A percentile compares a stretch with the other conserved stretches of the same genome.
Evolutionary conservation across 2,888 invertebrate species (phyloP).

Genomic region (Tillus elongatus): DNA sequence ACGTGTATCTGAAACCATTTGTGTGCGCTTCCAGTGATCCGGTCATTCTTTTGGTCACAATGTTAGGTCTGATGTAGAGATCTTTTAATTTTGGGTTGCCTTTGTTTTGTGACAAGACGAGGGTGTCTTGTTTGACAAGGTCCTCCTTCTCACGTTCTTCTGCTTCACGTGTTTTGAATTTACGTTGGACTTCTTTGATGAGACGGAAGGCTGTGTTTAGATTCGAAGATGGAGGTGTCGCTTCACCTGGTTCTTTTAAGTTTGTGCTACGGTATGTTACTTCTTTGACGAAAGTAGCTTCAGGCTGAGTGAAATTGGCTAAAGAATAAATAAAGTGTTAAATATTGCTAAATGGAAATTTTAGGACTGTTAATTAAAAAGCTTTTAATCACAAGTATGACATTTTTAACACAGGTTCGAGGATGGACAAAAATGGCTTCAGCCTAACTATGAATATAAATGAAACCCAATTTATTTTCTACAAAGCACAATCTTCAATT

Average conservation of each 20-base stretch:
- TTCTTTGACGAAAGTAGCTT: constrained; percentile 97
- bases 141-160: constrained; percentile 98
- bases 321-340: too few relatives aligned
- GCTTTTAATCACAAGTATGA: too few relatives aligned
- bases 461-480: too few relatives aligned
- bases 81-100: constrained; percentile 97
- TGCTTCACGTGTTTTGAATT: constrained; percentile 95
- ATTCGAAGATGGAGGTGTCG: constrained; percentile 89
- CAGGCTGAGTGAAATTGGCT: constrained; percentile 83
- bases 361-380: too few relatives aligned
- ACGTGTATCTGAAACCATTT: constrained; percentile 95
- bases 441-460: too few relatives aligned
- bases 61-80: constrained; percentile 97
- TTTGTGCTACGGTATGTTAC: constrained; percentile 97
- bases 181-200: constrained; percentile 95
- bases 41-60: constrained; percentile 92
- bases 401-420: too few relatives aligned
- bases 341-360: too few relatives aligned
- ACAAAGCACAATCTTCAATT: too few relatives aligned
- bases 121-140: constrained; percentile 95
- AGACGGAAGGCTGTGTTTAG: constrained; percentile 93
- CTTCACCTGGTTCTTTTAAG: constrained; percentile 93
- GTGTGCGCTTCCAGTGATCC: constrained; percentile 89
- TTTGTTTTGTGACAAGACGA: constrained; percentile 88
- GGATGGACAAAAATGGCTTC: too few relatives aligned